Conservation (phyloP, 2,797 vertebrate genomes). For the Myotis myotis region DNA sequence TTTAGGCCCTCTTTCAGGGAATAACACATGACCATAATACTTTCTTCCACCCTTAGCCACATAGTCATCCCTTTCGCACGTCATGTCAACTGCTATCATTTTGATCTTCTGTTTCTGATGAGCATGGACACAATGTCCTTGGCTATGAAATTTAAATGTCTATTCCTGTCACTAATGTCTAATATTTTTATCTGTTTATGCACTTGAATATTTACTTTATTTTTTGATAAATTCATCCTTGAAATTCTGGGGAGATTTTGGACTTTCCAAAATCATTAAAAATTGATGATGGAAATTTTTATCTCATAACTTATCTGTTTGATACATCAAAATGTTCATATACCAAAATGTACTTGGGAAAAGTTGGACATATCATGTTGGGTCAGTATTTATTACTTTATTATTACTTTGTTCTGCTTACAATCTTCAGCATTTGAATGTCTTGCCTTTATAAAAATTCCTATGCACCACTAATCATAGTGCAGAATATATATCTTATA, state of each 20-base stretch:
- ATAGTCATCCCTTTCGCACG: neutral
- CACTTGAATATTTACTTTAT: neutral
- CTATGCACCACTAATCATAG: neutral
- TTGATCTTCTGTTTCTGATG: neutral
- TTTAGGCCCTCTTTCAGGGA: neutral
- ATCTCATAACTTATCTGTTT: neutral
- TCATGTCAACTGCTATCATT: neutral
- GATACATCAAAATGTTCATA: neutral
- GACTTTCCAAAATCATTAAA: neutral
- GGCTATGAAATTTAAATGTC: neutral
- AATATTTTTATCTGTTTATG: neutral
- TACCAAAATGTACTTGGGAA: neutral
- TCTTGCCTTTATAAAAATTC: neutral
- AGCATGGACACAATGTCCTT: neutral
- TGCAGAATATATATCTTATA: neutral
- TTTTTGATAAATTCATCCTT: neutral
- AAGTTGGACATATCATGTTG: neutral
- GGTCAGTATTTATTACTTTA: neutral
- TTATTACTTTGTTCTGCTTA: neutral
- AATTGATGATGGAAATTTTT: neutral
- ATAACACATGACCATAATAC: neutral
- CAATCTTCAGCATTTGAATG: neutral
- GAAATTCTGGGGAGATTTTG: neutral
- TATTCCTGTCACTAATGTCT: neutral
- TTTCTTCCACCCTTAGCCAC: neutral